Percentiles rank a stretch among this genome's conserved stretches.
Evolutionary conservation across 2,113 vertebrate species (phyloP).

Genomic region (Osmerus mordax): DNA sequence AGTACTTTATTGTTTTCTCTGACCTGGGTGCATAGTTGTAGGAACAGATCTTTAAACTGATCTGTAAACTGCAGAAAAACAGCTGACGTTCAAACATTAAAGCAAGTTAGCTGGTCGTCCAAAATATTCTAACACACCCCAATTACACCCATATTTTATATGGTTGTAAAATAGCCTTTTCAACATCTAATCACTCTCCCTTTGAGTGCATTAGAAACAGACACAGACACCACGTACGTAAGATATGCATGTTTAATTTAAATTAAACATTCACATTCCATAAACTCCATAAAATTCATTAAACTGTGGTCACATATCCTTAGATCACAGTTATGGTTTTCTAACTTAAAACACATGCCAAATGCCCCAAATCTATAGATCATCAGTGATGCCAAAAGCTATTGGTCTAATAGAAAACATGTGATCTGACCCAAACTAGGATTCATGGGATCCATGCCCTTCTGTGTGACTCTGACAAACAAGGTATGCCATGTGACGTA

Average conservation of each 20-base stretch:
- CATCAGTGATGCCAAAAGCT: not conserved
- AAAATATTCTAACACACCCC: conserved; percentile 37
- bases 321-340: too few species aligned
- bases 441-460: conserved; percentile 18
- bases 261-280: too few species aligned
- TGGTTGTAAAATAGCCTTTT: conserved; percentile 59
- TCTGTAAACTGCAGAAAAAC: conserved; percentile 54
- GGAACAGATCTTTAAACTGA: conserved; percentile 39
- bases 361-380: not conserved
- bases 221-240: too few species aligned
- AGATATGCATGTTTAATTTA: too few species aligned
- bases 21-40: conserved; percentile 36
- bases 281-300: too few species aligned
- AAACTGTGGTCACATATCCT: too few species aligned
- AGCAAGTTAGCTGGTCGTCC: conserved; percentile 51
- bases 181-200: conserved; percentile 26
- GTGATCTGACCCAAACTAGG: conserved; percentile 27
- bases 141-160: conserved; percentile 51
- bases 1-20: conserved; percentile 32
- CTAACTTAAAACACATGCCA: too few species aligned
- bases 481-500: not conserved
- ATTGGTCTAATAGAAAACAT: conserved; percentile 4
- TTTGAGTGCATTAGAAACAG: too few species aligned
- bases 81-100: conserved; percentile 57
- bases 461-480: conserved; percentile 31